A percentile compares a stretch with the other conserved stretches of the same genome.
These are phyloP conservation scores for Zoanthus gigantus DNA, from an alignment of 92 coral and sea anemone genomes.

Conservation along the genomic window DNA sequence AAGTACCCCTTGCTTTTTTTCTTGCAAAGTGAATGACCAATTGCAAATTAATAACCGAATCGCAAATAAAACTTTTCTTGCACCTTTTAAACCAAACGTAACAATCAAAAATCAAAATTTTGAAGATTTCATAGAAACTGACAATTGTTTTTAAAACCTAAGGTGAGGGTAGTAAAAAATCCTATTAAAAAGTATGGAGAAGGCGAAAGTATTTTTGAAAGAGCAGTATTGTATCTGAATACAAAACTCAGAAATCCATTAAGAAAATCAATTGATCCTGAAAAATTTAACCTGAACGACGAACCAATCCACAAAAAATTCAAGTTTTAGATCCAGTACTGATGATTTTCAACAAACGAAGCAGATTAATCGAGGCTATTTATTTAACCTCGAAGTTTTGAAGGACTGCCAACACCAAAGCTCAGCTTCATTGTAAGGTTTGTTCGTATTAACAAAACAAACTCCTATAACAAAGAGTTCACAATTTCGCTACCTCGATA, in stretches of 20 bases:
- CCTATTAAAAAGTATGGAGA: neutral
- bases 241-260: neutral
- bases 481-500: neutral
- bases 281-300: neutral
- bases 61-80: too few relatives aligned
- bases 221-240: neutral
- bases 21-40: too few relatives aligned
- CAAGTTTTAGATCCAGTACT: neutral
- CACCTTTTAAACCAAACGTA: too few relatives aligned
- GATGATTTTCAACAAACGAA: neutral
- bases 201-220: conserved; percentile 27
- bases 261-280: neutral
- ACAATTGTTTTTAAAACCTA: too few relatives aligned
- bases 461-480: neutral
- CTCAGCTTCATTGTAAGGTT: neutral
- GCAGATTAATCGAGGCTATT: neutral
- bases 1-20: neutral
- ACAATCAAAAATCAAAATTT: too few relatives aligned
- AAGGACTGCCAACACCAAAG: neutral
- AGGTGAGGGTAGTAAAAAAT: neutral
- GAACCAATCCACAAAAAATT: neutral
- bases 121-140: too few relatives aligned
- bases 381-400: neutral
- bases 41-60: too few relatives aligned
- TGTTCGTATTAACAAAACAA: neutral